Conservation (phyloP, 2,797 vertebrate species). For the Pelodytes ibericus region DNA sequence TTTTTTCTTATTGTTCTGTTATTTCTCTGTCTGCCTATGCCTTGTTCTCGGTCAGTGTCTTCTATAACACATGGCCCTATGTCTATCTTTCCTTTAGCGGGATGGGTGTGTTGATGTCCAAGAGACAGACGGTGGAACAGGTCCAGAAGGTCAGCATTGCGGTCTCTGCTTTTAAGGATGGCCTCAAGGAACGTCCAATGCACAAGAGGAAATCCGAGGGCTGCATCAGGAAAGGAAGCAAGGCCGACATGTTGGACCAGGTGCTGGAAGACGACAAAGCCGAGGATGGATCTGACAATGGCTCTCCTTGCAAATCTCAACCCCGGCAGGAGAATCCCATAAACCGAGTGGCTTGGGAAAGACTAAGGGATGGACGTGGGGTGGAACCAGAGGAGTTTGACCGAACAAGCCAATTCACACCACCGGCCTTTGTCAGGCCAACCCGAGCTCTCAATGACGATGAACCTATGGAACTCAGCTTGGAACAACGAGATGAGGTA, state of each 20-base stretch:
- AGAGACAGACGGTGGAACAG: conserved; percentile 96
- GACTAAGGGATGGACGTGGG: conserved; percentile 89
- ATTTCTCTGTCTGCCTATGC: background rate
- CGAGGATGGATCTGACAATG: conserved; percentile 61
- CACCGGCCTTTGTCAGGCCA: conserved; percentile 86
- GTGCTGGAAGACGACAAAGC: conserved; percentile 70
- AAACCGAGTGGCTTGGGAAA: conserved; percentile 88
- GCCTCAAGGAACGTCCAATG: conserved; percentile 79
- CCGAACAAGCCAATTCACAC: conserved; percentile 82
- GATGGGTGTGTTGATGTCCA: conserved; percentile 95
- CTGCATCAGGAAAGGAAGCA: conserved; percentile 65
- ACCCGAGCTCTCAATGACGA: conserved; percentile 86
- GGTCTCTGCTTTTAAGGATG: conserved; percentile 91
- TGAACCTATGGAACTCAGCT: conserved; percentile 79
- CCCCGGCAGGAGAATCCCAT: conserved; percentile 72
- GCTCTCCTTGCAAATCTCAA: conserved; percentile 68
- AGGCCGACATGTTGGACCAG: conserved; percentile 72
- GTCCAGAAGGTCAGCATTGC: conserved; percentile 94
- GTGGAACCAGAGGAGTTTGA: conserved; percentile 93
- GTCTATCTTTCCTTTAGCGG: conserved; percentile 63
- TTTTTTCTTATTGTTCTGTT: background rate
- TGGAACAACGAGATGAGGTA: conserved; percentile 85
- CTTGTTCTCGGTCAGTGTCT: background rate
- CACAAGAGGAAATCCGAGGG: conserved; percentile 70
- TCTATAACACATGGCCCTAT: background rate